A percentile compares a stretch with the other conserved stretches of the same genome.
Evolutionary conservation across 2,113 vertebrate species (phyloP).

Genomic region (Daphoenositta chrysoptera): DNA sequence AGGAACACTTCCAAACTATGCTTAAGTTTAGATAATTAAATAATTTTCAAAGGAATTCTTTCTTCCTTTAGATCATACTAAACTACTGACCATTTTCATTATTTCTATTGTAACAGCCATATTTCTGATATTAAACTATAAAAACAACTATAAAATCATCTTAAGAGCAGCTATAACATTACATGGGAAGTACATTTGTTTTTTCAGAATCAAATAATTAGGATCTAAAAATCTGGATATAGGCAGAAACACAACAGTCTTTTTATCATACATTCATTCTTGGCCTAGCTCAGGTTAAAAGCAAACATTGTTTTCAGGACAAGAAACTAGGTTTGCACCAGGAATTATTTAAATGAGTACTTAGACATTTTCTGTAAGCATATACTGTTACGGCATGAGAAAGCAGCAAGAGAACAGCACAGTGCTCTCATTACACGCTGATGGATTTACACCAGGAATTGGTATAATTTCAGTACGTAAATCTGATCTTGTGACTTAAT

Average conservation of each 20-base stretch:
- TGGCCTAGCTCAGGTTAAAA: background rate
- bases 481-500: background rate
- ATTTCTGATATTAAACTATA: background rate
- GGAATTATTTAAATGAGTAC: background rate
- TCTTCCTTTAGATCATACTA: background rate
- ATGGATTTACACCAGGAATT: background rate
- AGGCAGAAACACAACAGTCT: background rate
- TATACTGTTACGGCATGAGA: background rate
- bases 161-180: background rate
- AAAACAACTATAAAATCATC: slow-evolving; percentile 1
- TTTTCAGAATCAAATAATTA: slow-evolving; percentile 26
- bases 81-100: background rate
- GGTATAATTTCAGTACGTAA: background rate
- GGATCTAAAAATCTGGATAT: background rate
- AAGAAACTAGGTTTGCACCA: background rate
- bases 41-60: background rate
- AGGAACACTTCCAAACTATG: background rate
- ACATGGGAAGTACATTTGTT: background rate
- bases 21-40: background rate
- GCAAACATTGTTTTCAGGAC: background rate
- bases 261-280: background rate
- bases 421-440: background rate
- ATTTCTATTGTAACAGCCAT: background rate
- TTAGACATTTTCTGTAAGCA: background rate
- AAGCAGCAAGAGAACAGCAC: background rate